These are phyloP conservation scores for Crotalus horridus DNA, from an alignment of 2,113 vertebrate species.

Conservation along the genomic window DNA sequence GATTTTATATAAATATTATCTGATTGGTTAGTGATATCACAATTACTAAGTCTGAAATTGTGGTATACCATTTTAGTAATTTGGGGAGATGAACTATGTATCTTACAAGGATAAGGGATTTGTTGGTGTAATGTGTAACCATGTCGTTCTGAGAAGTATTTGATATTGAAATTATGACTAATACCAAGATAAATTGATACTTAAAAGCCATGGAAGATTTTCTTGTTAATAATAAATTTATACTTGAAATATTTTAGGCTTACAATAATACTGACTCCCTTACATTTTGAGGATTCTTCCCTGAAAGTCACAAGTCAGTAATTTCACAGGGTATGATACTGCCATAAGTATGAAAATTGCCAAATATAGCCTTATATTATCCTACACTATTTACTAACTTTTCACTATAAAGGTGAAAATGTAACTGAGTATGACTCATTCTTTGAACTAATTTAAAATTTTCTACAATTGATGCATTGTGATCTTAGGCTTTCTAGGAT, in stretches of 20 bases:
- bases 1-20: neutral
- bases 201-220: neutral
- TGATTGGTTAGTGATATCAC: neutral
- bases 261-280: neutral
- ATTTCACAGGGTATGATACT: neutral
- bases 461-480: neutral
- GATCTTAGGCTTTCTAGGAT: neutral
- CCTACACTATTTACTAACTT: neutral
- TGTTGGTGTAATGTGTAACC: neutral
- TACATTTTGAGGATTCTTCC: too few species aligned
- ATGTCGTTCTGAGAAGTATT: neutral
- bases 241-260: neutral
- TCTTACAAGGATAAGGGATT: neutral
- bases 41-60: neutral
- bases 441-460: neutral
- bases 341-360: neutral
- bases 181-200: neutral
- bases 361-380: neutral
- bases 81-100: neutral
- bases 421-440: too few species aligned
- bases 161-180: neutral
- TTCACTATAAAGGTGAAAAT: neutral
- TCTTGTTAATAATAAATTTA: neutral
- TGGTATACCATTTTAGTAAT: neutral
- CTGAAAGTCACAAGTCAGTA: too few species aligned